A percentile compares a stretch with the other conserved stretches of the same genome.
Evolutionary conservation across 1,140 invertebrate genomes (phyloP).

Genomic region (Nephotettix cincticeps): DNA sequence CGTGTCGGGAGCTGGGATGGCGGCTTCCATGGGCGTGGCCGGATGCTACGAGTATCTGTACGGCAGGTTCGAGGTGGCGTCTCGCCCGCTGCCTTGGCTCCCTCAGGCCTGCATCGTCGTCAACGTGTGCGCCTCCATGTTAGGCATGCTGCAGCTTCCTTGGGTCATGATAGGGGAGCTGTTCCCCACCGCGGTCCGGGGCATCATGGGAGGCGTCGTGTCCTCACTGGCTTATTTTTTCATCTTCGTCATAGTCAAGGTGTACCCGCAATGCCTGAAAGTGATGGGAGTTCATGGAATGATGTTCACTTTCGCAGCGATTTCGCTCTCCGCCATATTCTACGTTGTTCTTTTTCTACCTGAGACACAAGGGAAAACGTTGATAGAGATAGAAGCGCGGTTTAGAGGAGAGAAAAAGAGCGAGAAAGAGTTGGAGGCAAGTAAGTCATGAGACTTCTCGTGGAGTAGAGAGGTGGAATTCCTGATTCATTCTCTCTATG

Average conservation of each 20-base stretch:
- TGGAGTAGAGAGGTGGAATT: too few species aligned
- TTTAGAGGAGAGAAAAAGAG: constrained; percentile 46
- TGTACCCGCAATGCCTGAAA: constrained; percentile 52
- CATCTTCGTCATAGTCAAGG: constrained; percentile 68
- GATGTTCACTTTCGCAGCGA: constrained; percentile 72
- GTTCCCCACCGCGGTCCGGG: constrained; percentile 66
- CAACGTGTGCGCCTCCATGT: constrained; percentile 70
- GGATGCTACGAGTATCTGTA: constrained; percentile 51
- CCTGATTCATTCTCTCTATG: neutral
- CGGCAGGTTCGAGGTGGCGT: constrained; percentile 44
- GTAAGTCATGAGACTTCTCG: neutral
- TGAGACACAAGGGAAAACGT: constrained; percentile 75
- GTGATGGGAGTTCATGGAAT: constrained; percentile 46
- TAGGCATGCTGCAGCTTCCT: constrained; percentile 69
- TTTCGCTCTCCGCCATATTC: constrained; percentile 62
- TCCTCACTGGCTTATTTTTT: constrained; percentile 68
- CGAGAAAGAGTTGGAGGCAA: neutral
- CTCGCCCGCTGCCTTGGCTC: constrained; percentile 53
- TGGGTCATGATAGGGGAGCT: constrained; percentile 75
- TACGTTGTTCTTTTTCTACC: constrained; percentile 71
- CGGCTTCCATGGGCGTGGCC: constrained; percentile 54
- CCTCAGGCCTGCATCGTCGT: constrained; percentile 62
- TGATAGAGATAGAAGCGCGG: constrained; percentile 73
- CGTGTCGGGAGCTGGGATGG: constrained; percentile 62
- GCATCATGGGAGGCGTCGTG: constrained; percentile 65